Conservation (phyloP, 2,797 vertebrate genomes). For the Silurus aristotelis region DNA sequence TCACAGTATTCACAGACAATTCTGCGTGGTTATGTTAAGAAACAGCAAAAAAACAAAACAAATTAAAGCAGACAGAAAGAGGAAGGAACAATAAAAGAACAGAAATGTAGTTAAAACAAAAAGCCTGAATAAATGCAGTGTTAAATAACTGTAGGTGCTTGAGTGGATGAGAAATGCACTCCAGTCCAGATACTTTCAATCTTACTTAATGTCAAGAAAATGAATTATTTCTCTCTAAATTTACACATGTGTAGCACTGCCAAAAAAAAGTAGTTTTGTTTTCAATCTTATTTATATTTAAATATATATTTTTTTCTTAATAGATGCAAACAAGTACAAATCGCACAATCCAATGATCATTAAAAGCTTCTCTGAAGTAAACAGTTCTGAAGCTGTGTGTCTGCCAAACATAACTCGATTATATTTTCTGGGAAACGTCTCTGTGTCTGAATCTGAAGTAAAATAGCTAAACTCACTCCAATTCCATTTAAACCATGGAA, state of each 20-base stretch:
- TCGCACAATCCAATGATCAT: not conserved
- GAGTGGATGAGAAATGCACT: not conserved
- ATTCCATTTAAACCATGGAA: constrained; percentile 42
- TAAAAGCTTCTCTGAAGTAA: constrained; percentile 1
- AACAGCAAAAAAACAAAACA: not conserved
- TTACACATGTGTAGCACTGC: not conserved
- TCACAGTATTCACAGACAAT: not conserved
- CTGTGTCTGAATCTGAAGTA: constrained; percentile 28
- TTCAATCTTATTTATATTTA: not conserved
- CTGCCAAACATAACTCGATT: constrained; percentile 21
- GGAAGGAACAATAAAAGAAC: not conserved
- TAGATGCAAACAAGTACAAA: constrained; percentile 1
- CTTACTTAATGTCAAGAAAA: not conserved
- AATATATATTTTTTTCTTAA: not conserved
- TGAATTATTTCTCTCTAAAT: not conserved
- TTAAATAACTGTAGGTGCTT: not conserved
- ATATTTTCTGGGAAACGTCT: constrained; percentile 3
- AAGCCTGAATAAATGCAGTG: not conserved
- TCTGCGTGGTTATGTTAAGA: not conserved
- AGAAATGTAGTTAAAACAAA: not conserved
- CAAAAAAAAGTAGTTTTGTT: not conserved
- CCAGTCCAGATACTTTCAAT: not conserved
- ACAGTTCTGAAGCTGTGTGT: not conserved
- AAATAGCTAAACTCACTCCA: constrained; percentile 42
- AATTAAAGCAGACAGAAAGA: not conserved